Percentiles rank a stretch among this genome's conserved stretches.
These are phyloP conservation scores for Leucophenga montana DNA, from an alignment of 2,888 invertebrate genomes.

Conservation along the genomic window DNA sequence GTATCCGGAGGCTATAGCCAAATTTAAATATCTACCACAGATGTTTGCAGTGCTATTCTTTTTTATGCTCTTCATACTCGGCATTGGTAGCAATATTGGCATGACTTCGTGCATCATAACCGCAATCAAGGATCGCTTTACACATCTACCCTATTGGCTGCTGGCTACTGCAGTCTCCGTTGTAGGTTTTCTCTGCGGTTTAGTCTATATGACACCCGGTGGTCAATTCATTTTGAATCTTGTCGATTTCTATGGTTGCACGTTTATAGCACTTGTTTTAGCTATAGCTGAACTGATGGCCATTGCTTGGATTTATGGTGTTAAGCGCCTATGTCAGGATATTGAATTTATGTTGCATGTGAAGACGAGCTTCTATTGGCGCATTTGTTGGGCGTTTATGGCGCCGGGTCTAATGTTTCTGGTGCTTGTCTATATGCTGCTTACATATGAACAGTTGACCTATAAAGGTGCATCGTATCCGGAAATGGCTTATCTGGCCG, in stretches of 20 bases:
- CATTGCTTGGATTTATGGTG: slow-evolving; percentile 84
- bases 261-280: slow-evolving; percentile 81
- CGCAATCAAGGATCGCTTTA: slow-evolving; percentile 74
- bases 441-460: slow-evolving; percentile 76
- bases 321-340: slow-evolving; percentile 81
- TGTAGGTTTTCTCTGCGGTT: slow-evolving; percentile 76
- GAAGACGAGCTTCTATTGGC: slow-evolving; percentile 81
- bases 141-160: slow-evolving; percentile 74
- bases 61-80: slow-evolving; percentile 76
- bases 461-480: slow-evolving; percentile 79
- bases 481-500: slow-evolving; percentile 75
- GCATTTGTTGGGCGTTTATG: slow-evolving; percentile 84
- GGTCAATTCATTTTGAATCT: slow-evolving; percentile 83
- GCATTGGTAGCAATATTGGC: slow-evolving; percentile 75
- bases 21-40: slow-evolving; percentile 75
- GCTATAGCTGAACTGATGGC: slow-evolving; percentile 81
- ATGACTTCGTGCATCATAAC: slow-evolving; percentile 74
- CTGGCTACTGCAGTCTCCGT: slow-evolving; percentile 73
- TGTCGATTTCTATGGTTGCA: slow-evolving; percentile 83
- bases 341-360: slow-evolving; percentile 86
- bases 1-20: slow-evolving; percentile 77
- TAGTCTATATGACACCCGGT: slow-evolving; percentile 80
- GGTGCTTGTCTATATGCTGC: slow-evolving; percentile 82
- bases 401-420: slow-evolving; percentile 81
- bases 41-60: slow-evolving; percentile 76